A percentile compares a stretch with the other conserved stretches of the same genome.
Evolutionary conservation across 2,797 vertebrate species (phyloP).

Genomic region (Pangasius larnaudii): DNA sequence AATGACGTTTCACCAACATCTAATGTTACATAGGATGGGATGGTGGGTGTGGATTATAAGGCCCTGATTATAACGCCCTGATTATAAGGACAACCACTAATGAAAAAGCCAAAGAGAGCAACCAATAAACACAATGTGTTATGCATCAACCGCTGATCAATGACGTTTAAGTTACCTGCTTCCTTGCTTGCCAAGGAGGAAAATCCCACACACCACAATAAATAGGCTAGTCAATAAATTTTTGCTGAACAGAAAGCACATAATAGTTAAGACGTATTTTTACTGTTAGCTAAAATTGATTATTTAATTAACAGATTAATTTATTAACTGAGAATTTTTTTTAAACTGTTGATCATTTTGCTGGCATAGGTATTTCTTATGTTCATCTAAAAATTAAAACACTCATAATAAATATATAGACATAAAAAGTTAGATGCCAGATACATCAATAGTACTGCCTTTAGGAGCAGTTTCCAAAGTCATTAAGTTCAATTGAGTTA

Average conservation of each 20-base stretch:
- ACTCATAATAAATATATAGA: not conserved
- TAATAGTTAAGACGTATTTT: not conserved
- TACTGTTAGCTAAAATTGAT: not conserved
- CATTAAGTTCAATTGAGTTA: not conserved
- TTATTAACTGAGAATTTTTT: not conserved
- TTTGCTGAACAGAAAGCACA: not conserved
- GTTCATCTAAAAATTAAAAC: not conserved
- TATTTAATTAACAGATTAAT: not conserved
- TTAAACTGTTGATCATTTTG: not conserved
- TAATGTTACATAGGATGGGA: not conserved
- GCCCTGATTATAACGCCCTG: not conserved
- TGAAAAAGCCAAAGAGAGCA: not conserved
- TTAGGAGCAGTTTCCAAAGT: not conserved
- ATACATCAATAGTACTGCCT: not conserved
- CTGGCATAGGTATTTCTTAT: not conserved
- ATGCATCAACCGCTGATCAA: not conserved
- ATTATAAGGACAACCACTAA: not conserved
- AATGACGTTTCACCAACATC: not conserved
- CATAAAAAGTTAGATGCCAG: not conserved
- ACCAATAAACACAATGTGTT: not conserved
- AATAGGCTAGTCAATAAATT: not conserved
- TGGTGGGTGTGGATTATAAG: not conserved
- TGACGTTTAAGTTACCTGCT: not conserved
- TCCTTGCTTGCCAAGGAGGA: not conserved
- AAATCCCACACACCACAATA: not conserved